Base-by-base conservation (phyloP, 2,797 vertebrate genomes). In the Clangula hyemalis region DNA sequence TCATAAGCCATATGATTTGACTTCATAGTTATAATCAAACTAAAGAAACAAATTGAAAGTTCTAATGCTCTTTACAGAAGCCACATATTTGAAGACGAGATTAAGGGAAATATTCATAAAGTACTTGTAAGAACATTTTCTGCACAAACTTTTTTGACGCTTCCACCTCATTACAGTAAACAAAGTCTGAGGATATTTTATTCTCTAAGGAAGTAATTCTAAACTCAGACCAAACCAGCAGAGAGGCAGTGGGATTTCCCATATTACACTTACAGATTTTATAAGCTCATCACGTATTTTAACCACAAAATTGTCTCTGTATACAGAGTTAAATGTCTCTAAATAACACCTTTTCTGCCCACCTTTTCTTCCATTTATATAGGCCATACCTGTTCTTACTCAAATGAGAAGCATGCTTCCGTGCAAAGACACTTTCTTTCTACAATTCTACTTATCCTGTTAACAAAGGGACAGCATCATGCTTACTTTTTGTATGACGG, bases 401-500 rank as follows among this genome's bases (percentile, higher is more conserved):
- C 76, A 66, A 81, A 34, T 28, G 12, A 90, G 38, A 81, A 7
- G 6, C 2, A 15, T 2, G 34, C 51, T 73, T 80, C 71, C n/a
- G 3, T 14, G 27, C 51, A 85, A 87, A 90, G 21, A 32, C 8
- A 39, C 28, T 69, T 58, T 56, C 53, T 70, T 39, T 54, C 41
- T 12, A 25, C 7, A 57, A 32, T 65, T 87, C 36, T 87, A 62
- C 21, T 69, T 73, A 58, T 3, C 32, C 54, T 38, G 24, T 15
- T 56, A 32, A 75, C 64, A 77, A 51, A 3, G 14, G n/a, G 8
- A 92, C 38, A 27, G 27, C 22, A 36, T 28, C 4, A 30, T 25
- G 80, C 98, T 97, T 97, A 99, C 99, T 98, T 99, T 99, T 76
- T 98, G 98, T 58, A 98, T 89, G 65, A 98, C 60, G 81, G 98